phyloP scores from a whole-genome alignment of 1,140 invertebrate species.

The Drosophila triauraria region DNA sequence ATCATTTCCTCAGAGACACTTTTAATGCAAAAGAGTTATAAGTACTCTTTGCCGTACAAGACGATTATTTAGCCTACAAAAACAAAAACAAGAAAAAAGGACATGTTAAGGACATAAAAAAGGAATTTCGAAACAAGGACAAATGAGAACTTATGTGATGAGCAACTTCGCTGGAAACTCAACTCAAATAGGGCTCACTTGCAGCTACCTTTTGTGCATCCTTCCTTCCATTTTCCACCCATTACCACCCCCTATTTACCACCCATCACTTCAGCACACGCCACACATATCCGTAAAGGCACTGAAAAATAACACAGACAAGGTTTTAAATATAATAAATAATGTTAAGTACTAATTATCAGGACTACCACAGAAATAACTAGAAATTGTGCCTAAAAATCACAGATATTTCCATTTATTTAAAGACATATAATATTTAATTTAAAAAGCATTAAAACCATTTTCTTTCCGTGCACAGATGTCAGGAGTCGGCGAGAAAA shows the following conservation, averaged over 20 bases:
- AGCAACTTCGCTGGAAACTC: conserved; percentile 1
- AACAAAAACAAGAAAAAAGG: neutral
- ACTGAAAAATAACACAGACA: neutral
- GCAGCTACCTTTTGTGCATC: conserved; percentile 18
- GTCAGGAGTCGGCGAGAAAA: conserved; percentile 6
- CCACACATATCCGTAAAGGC: neutral
- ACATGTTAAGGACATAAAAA: neutral
- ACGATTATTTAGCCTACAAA: conserved; percentile 3
- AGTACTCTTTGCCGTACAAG: neutral
- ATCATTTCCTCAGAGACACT: neutral
- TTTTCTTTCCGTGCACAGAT: conserved; percentile 4
- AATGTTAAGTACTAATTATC: no score
- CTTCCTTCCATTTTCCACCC: conserved; percentile 2
- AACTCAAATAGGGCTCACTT: conserved; percentile 9
- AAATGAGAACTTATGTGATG: conserved; percentile 18
- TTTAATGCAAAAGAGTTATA: neutral
- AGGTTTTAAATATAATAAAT: neutral
- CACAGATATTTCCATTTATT: no score
- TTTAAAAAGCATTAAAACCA: neutral
- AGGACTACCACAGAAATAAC: no score
- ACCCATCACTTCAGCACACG: conserved; percentile 5
- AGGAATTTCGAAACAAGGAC: conserved; percentile 8
- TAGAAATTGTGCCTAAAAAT: no score
- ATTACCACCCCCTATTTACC: conserved; percentile 5
- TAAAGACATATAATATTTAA: neutral